These are phyloP conservation scores for Rhinogobius similis DNA, from an alignment of 2,113 vertebrate species.

Conservation along the genomic window DNA sequence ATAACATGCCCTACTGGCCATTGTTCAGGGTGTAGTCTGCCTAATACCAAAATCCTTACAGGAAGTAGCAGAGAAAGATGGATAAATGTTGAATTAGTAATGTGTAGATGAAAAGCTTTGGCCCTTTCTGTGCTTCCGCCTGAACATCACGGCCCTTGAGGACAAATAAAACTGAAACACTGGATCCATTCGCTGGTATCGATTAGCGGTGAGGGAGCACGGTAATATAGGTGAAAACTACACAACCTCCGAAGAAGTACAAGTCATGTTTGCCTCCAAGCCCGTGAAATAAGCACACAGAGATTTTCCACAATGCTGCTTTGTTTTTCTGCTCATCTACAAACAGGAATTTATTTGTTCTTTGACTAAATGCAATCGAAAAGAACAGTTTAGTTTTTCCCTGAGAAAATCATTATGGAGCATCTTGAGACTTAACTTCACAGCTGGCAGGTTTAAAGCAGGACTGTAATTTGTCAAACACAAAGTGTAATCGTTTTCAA, in stretches of 20 bases:
- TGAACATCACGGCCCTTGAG: neutral
- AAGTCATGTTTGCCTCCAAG: too few relatives aligned
- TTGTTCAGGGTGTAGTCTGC: neutral
- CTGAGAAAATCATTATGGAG: neutral
- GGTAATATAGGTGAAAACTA: neutral
- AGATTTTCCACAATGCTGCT: constrained; percentile 36
- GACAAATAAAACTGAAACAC: neutral
- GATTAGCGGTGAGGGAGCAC: neutral
- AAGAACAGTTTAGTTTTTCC: neutral
- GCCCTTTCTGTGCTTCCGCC: neutral
- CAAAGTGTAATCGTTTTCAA: neutral
- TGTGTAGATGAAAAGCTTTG: too few relatives aligned
- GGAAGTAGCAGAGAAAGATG: neutral
- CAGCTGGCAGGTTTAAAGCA: neutral
- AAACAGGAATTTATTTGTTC: neutral
- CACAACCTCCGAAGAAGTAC: neutral
- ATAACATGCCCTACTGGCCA: neutral
- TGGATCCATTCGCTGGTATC: neutral
- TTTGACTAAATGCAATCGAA: neutral
- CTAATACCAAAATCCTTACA: neutral
- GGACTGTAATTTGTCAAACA: neutral
- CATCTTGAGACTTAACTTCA: neutral
- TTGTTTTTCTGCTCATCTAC: neutral
- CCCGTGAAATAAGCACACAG: too few relatives aligned
- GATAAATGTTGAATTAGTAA: too few relatives aligned